Evolutionary conservation across 2,888 invertebrate species (phyloP), one percentile per base, ranked within the genome.

Genomic region (Leucozona laternaria): DNA sequence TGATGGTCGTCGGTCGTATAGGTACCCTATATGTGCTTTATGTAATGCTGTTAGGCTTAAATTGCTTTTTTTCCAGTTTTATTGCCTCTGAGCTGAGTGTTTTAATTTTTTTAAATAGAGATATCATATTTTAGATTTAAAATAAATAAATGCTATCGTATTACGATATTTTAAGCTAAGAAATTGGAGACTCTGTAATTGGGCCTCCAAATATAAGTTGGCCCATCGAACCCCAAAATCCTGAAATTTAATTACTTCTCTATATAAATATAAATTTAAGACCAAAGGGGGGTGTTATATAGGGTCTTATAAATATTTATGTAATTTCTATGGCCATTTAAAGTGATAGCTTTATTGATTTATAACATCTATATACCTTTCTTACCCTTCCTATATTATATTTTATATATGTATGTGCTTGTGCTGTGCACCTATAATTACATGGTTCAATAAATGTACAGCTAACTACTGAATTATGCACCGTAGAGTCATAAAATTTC

Each of bases 361-460:
- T 86, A 82, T 79, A 79, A 58, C 70, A 64, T 17, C 20, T 48
- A n/a, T 31, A 31, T 62, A 43, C 15, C 5, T 22, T 22, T 20
- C 20, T 13, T 15, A 58, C 11, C 37, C 31, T 31, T 55, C n/a
- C n/a, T 34, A 40, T 40, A 13, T 37, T 37, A 13, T 37, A 4
- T 1, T 28, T 5, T 55, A 15, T 17, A 37, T 25, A 25, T 40
- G 10, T 43, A 4, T 22, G 4, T 45, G 13, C 11, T 10, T 45
- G 20, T 17, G 11, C n/a, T 11, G 5, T 34, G 25, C 25, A 50
- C 48, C 45, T 68, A 34, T 73, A 86, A 82, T 86, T 86, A 85
- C 81, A 81, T 43, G 82, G 78, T 76, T 75, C 86, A 82, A 86
- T 86, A 82, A 86, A 82, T 82, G 75, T 79, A 82, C 82, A 78